Base-by-base conservation (phyloP, 2,888 invertebrate species). In the Sthenelais limicola region DNA sequence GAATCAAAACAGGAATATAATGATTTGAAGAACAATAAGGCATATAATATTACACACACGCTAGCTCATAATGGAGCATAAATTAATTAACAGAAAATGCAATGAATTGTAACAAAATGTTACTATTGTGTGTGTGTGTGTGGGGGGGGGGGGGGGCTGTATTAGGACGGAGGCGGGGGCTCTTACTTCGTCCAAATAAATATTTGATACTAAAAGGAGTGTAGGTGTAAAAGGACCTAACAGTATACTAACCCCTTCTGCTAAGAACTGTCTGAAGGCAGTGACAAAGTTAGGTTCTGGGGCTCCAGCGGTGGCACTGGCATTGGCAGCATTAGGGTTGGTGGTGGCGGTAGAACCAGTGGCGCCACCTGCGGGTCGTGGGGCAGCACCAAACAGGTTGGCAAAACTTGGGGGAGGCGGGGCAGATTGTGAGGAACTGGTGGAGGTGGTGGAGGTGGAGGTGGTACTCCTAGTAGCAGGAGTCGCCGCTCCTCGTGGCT, bases 51-150 rank as follows among this genome's bases (percentile, higher is more conserved):
- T n/a, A n/a, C n/a, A n/a, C n/a, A n/a, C n/a, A n/a, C n/a, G n/a
- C n/a, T n/a, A n/a, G n/a, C n/a, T n/a, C n/a, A n/a, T n/a, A n/a
- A n/a, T n/a, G n/a, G n/a, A n/a, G n/a, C n/a, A n/a, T n/a, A n/a
- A n/a, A n/a, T n/a, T n/a, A n/a, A n/a, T n/a, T n/a, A n/a, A n/a
- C n/a, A n/a, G n/a, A n/a, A n/a, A n/a, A n/a, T n/a, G n/a, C n/a
- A n/a, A n/a, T n/a, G n/a, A n/a, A n/a, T n/a, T n/a, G n/a, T n/a
- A n/a, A n/a, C n/a, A n/a, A n/a, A n/a, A n/a, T n/a, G n/a, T n/a
- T n/a, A n/a, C n/a, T n/a, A 38, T 32, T 49, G 62, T 35, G 92
- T 47, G 92, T 93, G 83, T 91, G 92, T 66, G 18, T 38, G 62
- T 32, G 26, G 66, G 32, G 47, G 71, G 24, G 3, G 43, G 12